Evolutionary conservation across 2,797 vertebrate species (phyloP), one percentile per base, ranked within the genome.

Genomic region (Centropyge bicolor): DNA sequence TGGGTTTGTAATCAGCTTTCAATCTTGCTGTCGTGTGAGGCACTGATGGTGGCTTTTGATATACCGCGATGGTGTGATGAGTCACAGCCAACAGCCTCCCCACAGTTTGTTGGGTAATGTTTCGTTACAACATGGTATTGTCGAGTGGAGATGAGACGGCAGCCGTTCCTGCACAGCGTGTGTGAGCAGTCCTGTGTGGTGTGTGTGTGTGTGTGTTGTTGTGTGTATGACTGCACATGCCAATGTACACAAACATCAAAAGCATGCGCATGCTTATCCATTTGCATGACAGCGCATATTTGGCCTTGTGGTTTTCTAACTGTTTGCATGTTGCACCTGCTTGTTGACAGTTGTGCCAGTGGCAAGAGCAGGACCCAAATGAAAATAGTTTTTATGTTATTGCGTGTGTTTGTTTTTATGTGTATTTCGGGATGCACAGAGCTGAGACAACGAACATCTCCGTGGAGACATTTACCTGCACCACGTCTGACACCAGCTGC

Each of bases 401-500:
- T 51, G 9, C 19, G 27, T 48, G 40, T 43, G 6, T 73, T 5
- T 80, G 12, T 80, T 62, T 74, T 5, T 68, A 1, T 38, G n/a
- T 46, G 27, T 16, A 9, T 48, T 35, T 55, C 12, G 5, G 27
- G 10, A 36, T 19, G 8, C 46, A 4, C 31, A 55, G 59, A 36
- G 1, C 6, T 2, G 8, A 4, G 2, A 3, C 4, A 14, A 1
- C 7, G 4, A 55, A 48, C 54, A 40, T 7, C 5, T 43, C 9
- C 56, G 6, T 2, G 9, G 56, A 2, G 2, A 49, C 16, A 0
- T 90, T 86, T 61, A 77, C 5, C 76, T 92, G 92, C 74, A 87
- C 3, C 24, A 91, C 92, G 0, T 7, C 68, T 7, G 5, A 38
- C 54, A 85, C 78, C 36, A 80, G 72, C 74, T 91, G 90, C 83